These are phyloP conservation scores for Tragopan temminckii DNA, from an alignment of 2,797 vertebrate genomes.

Conservation along the genomic window DNA sequence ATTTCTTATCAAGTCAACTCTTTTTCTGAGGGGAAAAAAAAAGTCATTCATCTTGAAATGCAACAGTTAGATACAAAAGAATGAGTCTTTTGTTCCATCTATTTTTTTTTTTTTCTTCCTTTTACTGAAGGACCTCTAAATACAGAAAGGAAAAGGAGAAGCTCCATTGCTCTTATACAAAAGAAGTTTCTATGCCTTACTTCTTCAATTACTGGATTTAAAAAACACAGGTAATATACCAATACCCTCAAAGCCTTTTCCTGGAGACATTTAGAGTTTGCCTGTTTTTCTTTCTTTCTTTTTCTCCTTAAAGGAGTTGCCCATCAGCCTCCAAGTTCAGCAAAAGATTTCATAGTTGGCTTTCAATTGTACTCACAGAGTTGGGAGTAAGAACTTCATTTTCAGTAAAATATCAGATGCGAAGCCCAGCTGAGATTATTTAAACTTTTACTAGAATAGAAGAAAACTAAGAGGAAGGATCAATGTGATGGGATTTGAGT, in stretches of 20 bases:
- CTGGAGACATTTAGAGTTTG: not conserved
- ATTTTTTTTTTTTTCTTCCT: not conserved
- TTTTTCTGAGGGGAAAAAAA: not conserved
- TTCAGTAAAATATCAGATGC: not conserved
- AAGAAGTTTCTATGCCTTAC: not conserved
- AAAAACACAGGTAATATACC: not conserved
- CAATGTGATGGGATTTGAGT: not conserved
- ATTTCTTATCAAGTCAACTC: not conserved
- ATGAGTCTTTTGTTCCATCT: not conserved
- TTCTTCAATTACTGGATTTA: not conserved
- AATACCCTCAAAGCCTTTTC: not conserved
- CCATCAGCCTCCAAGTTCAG: fast-evolving
- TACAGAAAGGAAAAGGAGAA: not conserved
- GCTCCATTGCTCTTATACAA: not conserved
- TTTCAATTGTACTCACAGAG: not conserved
- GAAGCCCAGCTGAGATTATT: not conserved
- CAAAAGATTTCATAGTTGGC: not conserved
- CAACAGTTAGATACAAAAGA: not conserved
- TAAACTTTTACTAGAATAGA: not conserved
- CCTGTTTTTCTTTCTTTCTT: fast-evolving
- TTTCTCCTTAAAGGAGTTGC: not conserved
- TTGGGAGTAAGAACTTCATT: not conserved
- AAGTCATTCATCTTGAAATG: not conserved
- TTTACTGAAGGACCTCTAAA: not conserved
- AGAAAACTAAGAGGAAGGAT: not conserved